Evolutionary conservation across 2,113 vertebrate genomes (phyloP).

Genomic region (Orycteropus afer): DNA sequence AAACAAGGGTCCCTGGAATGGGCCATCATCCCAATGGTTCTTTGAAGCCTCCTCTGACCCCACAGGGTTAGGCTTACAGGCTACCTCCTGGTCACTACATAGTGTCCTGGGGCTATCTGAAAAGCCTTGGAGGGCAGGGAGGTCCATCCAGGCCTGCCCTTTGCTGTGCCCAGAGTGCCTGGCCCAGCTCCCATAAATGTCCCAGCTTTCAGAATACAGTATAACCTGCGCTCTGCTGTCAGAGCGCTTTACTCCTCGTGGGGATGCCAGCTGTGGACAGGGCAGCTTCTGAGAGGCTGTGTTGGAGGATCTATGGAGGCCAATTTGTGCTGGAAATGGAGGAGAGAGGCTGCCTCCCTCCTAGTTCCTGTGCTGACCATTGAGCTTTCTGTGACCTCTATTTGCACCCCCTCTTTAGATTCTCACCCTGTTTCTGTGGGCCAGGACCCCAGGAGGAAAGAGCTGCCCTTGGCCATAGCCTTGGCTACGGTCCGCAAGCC

Average conservation of each 20-base stretch:
- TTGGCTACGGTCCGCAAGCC: background rate
- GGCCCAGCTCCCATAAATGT: background rate
- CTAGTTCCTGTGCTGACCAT: background rate
- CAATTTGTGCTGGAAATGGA: background rate
- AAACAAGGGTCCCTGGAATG: background rate
- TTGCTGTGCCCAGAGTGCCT: background rate
- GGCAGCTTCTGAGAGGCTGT: accelerated
- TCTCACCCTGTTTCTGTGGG: background rate
- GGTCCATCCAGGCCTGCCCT: background rate
- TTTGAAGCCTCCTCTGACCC: background rate
- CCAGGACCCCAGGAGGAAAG: background rate
- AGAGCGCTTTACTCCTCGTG: background rate
- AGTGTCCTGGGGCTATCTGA: background rate
- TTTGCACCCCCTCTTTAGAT: background rate
- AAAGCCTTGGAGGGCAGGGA: background rate
- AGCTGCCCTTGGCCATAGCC: background rate
- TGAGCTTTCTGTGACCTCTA: background rate
- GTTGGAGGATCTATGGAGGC: too few species aligned
- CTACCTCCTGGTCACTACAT: background rate
- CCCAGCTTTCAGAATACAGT: slow-evolving; percentile 42
- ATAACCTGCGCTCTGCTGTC: background rate
- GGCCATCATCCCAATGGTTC: background rate
- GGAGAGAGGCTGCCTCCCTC: background rate
- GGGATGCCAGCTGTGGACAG: background rate
- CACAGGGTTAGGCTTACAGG: background rate